Percentiles rank a stretch among this genome's conserved stretches.
phyloP scores from a whole-genome alignment of 2,797 vertebrate species.

The Neosilurus mollespiculum region DNA sequence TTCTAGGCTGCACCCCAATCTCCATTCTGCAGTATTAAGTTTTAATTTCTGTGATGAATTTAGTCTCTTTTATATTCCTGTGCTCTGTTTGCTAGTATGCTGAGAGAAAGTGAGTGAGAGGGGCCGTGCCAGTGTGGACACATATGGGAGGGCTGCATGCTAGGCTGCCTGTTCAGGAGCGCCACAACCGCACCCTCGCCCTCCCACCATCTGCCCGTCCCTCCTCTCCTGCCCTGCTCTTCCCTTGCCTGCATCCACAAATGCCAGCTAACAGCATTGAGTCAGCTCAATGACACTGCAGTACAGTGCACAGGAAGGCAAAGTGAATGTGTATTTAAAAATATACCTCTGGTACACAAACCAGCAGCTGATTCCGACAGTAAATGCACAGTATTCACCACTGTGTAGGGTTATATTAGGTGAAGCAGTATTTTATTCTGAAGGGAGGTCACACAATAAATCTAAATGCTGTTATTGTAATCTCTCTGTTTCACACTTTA shows the following conservation, averaged over 20 bases:
- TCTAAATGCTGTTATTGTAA: slow-evolving; percentile 16
- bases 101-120: slow-evolving; percentile 43
- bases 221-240: slow-evolving; percentile 56
- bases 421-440: neutral
- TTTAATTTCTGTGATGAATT: slow-evolving; percentile 16
- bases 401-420: neutral
- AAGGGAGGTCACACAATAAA: neutral
- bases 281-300: slow-evolving; percentile 20
- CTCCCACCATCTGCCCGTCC: slow-evolving; percentile 77
- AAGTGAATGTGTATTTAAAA: slow-evolving; percentile 19
- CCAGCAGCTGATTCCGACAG: neutral
- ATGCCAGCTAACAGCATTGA: slow-evolving; percentile 68
- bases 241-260: slow-evolving; percentile 63
- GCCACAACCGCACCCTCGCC: slow-evolving; percentile 75
- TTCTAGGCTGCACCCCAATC: neutral
- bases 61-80: slow-evolving; percentile 31
- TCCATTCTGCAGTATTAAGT: neutral
- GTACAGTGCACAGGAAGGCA: slow-evolving; percentile 21
- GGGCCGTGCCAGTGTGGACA: slow-evolving; percentile 60
- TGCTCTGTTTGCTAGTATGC: slow-evolving; percentile 50
- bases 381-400: neutral
- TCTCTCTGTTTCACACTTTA: neutral
- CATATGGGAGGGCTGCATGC: slow-evolving; percentile 79
- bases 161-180: slow-evolving; percentile 73
- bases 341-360: neutral